These are phyloP conservation scores for Alcedo atthis DNA, from an alignment of 2,797 vertebrate genomes.

Conservation along the genomic window DNA sequence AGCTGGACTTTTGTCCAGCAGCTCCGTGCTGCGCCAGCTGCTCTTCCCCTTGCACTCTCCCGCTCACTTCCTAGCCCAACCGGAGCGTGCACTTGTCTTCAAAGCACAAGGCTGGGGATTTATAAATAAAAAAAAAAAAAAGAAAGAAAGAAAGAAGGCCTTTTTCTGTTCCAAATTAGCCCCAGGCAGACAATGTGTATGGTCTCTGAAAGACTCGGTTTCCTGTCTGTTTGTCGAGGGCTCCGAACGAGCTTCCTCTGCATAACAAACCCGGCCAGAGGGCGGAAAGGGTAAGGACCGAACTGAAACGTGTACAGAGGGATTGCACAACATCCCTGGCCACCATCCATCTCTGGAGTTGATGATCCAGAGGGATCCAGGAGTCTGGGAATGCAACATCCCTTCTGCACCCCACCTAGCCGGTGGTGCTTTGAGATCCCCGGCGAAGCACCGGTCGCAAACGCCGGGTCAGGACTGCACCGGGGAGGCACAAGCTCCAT, in stretches of 20 bases:
- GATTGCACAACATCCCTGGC: conserved; percentile 51
- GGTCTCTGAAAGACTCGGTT: conserved; percentile 65
- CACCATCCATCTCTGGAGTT: not conserved
- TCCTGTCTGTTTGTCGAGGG: conserved; percentile 82
- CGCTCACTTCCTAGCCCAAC: not conserved
- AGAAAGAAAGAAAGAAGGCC: conserved; percentile 50
- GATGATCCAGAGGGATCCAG: fast-evolving
- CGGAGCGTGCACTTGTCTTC: not conserved
- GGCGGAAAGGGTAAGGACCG: conserved; percentile 69
- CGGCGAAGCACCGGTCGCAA: not conserved
- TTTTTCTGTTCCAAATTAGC: conserved; percentile 73
- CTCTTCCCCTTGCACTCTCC: not conserved
- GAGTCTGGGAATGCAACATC: fast-evolving
- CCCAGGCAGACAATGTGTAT: conserved; percentile 41
- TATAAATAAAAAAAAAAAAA: conserved; percentile 72
- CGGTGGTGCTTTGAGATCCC: fast-evolving
- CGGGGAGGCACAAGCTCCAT: fast-evolving
- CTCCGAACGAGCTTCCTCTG: conserved; percentile 76
- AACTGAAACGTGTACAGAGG: not conserved
- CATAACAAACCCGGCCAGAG: conserved; percentile 17
- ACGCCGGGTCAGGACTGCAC: not conserved
- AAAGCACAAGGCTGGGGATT: not conserved
- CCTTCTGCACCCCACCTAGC: not conserved
- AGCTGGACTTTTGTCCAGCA: fast-evolving
- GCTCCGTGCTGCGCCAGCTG: fast-evolving